Evolutionary conservation across 53 echinoderm and acorn worm species (phyloP).

Genomic region (Crossaster papposus): DNA sequence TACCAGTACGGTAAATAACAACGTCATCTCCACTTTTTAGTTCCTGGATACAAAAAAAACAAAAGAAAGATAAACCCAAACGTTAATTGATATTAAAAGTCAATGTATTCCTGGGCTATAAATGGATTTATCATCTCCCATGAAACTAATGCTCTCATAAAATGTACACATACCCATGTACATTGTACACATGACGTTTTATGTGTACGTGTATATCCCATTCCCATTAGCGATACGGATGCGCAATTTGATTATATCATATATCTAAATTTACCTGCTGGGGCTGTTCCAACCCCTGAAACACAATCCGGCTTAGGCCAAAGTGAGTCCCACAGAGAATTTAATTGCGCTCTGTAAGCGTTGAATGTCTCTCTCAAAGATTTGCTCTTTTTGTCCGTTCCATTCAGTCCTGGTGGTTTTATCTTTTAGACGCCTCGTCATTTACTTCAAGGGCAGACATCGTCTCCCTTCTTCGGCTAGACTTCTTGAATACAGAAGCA

Average conservation of each 20-base stretch:
- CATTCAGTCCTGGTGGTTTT: neutral
- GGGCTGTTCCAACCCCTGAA: neutral
- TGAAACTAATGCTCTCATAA: neutral
- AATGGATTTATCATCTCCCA: neutral
- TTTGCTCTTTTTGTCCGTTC: neutral
- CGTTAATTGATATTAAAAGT: slow-evolving; percentile 11
- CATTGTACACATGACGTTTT: too few relatives aligned
- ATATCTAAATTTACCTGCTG: neutral
- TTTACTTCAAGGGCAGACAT: slow-evolving; percentile 42
- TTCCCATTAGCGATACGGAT: slow-evolving; percentile 13
- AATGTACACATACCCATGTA: too few relatives aligned
- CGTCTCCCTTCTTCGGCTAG: neutral
- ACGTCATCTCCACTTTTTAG: neutral
- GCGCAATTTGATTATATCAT: slow-evolving; percentile 41
- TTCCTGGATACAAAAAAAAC: neutral
- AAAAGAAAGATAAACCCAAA: too few relatives aligned
- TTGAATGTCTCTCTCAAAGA: neutral
- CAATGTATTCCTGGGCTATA: neutral
- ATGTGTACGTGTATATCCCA: neutral
- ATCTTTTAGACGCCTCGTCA: neutral
- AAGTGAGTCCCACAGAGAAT: neutral
- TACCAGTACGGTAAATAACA: too few relatives aligned
- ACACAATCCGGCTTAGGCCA: neutral
- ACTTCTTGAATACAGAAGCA: too few relatives aligned
- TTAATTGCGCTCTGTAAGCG: neutral